Evolutionary conservation across 2,113 vertebrate genomes (phyloP).

Genomic region (Megalops atlanticus): DNA sequence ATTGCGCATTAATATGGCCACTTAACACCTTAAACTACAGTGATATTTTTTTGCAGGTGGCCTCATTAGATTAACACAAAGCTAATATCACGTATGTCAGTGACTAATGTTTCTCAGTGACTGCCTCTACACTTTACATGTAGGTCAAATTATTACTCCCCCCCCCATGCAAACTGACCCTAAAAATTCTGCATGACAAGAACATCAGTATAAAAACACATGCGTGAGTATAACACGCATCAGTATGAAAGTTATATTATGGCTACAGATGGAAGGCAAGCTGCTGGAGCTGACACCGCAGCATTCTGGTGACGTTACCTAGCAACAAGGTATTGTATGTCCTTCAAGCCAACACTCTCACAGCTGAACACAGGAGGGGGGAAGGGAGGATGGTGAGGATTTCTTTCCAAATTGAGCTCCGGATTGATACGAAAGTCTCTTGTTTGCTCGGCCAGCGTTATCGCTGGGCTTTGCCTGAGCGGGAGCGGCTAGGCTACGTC

Average conservation of each 20-base stretch:
- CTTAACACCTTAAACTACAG: neutral
- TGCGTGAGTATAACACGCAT: neutral
- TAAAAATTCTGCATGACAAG: no score
- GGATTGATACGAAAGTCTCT: slow-evolving; percentile 18
- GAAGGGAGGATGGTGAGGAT: slow-evolving; percentile 8
- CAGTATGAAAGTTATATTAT: neutral
- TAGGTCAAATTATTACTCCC: no score
- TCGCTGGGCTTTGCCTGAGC: neutral
- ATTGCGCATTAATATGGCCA: neutral
- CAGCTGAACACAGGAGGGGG: slow-evolving; percentile 25
- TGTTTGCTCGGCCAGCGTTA: neutral
- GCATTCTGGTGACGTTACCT: slow-evolving; percentile 64
- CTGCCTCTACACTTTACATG: no score
- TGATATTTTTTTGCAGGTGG: neutral
- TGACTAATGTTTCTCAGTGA: neutral
- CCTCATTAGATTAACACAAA: neutral
- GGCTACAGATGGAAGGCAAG: neutral
- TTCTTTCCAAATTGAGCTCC: slow-evolving; percentile 5
- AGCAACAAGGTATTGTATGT: slow-evolving; percentile 68
- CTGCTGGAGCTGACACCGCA: slow-evolving; percentile 24
- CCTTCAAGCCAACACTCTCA: slow-evolving; percentile 35
- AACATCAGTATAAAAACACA: neutral
- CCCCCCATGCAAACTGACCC: no score
- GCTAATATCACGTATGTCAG: neutral
- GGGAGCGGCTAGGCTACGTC: neutral